Evolutionary conservation across 1,140 invertebrate genomes (phyloP), one percentile per base, ranked within the genome.

Genomic region (Drosophila teissieri): DNA sequence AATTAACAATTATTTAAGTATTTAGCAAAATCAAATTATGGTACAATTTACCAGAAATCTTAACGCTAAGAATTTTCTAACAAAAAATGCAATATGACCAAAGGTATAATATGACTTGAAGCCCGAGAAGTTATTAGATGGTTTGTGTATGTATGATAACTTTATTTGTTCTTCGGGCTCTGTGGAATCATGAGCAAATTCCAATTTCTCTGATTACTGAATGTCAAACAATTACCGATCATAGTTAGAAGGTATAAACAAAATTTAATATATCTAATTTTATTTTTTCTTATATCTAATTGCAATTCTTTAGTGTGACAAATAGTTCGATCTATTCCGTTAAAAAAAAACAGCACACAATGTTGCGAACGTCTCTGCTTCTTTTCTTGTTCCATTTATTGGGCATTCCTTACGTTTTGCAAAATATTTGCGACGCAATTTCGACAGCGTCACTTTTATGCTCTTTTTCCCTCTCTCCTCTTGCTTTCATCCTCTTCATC

Each of bases 341-440:
- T 37, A 17, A 3, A 37, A 14, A 37, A 39, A 49, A 57, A 27
- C 62, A 75, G 40, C 40, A 57, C 74, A 70, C 58, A 77, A 64
- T 64, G 72, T 73, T 70, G 60, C 27, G 34, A 39, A 12, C 37
- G 37, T 31, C 31, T 36, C 27, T 63, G 36, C 34, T 57, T 44
- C 53, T 34, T 52, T 58, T 39, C 40, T 58, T 65, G 31, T 68
- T 46, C 54, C 61, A 36, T 57, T 56, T 67, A 42, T 56, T 69
- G 39, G 61, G 14, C 49, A n/a, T 31, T 73, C 39, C 19, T 77
- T 63, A 51, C 40, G 54, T 49, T 69, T 56, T 64, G 55, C 52
- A 37, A 79, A 77, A 72, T 68, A 79, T 63, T 63, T 89, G 84
- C 84, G 85, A 80, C 84, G 84, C 84, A 84, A 72, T 88, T 89